Base-by-base conservation (phyloP, 1,140 invertebrate species). In the Drosophila navojoa region DNA sequence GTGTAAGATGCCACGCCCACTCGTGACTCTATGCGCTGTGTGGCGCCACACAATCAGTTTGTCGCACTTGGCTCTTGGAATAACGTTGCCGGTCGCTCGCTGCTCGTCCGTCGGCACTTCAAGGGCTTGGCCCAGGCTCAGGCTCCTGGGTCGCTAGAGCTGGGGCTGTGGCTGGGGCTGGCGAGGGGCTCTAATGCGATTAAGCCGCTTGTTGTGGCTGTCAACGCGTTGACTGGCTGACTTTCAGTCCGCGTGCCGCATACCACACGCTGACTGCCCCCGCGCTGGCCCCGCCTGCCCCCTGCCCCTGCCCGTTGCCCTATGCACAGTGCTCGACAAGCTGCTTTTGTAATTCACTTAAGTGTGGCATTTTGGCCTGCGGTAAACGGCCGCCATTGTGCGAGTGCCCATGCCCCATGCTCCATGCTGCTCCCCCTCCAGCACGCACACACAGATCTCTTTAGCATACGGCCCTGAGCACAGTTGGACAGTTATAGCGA, bases 151-250 rank as follows among this genome's bases (percentile, higher is more conserved):
- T 22, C 19, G 19, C 5, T 16, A 7, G 3, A 27, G 7, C 40
- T 13, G 13, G 27, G 16, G 32, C 6, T n/a, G 3, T 1, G n/a
- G 27, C 9, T 9, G 49, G 5, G n/a, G 10, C 7, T 2, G n/a
- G 52, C 15, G 19, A 22, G n/a, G 38, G 55, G 35, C 84, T 87
- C 82, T 89, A 89, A 89, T 89, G 84, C 84, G 84, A 89, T 89
- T 89, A 89, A 89, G 84, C 84, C 84, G 84, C 84, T 89, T 89
- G 84, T 89, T 89, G 84, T 89, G 84, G 85, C 84, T 89, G 84
- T 89, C 84, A 89, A 89, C 84, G 84, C 84, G 84, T 87, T 89
- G 84, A 87, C 84, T 89, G 79, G 44, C 74, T 70, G 68, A 74
- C 72, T 68, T 38, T 38, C 66, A 66, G 57, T 22, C 50, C 38